These are phyloP conservation scores for Amaurobius ferox DNA, from an alignment of 2,888 invertebrate genomes.

Conservation along the genomic window DNA sequence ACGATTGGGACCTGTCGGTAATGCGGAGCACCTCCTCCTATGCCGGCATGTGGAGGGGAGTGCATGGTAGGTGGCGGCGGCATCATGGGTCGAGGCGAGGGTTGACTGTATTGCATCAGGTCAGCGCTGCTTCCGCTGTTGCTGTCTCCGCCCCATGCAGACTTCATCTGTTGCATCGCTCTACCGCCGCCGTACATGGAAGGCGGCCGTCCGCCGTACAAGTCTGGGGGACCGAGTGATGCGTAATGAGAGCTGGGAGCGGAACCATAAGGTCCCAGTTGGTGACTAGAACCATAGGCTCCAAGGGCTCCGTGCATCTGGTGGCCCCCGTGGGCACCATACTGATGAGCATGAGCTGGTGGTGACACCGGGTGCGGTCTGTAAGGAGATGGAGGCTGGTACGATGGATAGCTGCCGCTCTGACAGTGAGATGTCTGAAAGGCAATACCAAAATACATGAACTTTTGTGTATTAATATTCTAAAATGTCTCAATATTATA, in stretches of 20 bases:
- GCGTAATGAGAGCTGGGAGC: slow-evolving; percentile 47
- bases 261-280: slow-evolving; percentile 61
- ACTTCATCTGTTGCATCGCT: slow-evolving; percentile 69
- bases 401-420: slow-evolving; percentile 71
- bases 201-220: slow-evolving; percentile 53
- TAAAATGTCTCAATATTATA: no score
- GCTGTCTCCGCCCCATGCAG: slow-evolving; percentile 57
- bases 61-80: slow-evolving; percentile 71
- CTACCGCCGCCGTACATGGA: slow-evolving; percentile 64
- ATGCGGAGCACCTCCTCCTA: slow-evolving; percentile 38
- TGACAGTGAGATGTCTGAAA: slow-evolving; percentile 71
- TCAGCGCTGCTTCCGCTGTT: slow-evolving; percentile 49
- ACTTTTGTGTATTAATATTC: no score
- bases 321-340: slow-evolving; percentile 58
- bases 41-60: slow-evolving; percentile 38
- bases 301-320: slow-evolving; percentile 65
- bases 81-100: slow-evolving; percentile 59
- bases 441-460: not conserved
- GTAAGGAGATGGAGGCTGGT: slow-evolving; percentile 71
- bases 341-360: slow-evolving; percentile 72
- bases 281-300: slow-evolving; percentile 59
- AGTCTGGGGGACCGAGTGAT: slow-evolving; percentile 47
- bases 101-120: slow-evolving; percentile 67
- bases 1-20: slow-evolving; percentile 64
- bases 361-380: slow-evolving; percentile 69